phyloP scores from a whole-genome alignment of 1,140 invertebrate genomes.

The Galleria mellonella region DNA sequence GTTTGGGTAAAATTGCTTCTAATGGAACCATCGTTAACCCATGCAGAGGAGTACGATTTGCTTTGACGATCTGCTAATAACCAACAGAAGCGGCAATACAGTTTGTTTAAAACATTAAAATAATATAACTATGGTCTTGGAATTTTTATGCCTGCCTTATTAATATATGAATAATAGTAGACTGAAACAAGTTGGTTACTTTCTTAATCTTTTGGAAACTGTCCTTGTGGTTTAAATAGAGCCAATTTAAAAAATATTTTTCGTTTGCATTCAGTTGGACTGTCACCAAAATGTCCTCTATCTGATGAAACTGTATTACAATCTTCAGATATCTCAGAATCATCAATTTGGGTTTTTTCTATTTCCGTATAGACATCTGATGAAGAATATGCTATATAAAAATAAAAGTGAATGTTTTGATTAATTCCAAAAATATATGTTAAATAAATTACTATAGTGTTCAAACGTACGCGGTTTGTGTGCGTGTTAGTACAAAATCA shows the following conservation, averaged over 20 bases:
- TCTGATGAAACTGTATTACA: constrained; percentile 23
- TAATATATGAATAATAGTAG: constrained; percentile 31
- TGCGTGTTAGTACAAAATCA: constrained; percentile 19
- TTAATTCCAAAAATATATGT: constrained; percentile 15
- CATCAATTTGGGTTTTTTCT: constrained; percentile 17
- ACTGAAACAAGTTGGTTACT: constrained; percentile 24
- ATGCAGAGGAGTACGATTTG: constrained; percentile 34
- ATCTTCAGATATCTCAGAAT: constrained; percentile 20
- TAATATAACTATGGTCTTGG: constrained; percentile 27
- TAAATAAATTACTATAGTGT: constrained; percentile 17
- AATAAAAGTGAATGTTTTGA: constrained; percentile 19
- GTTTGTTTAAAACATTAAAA: constrained; percentile 34
- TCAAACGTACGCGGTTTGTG: constrained; percentile 15
- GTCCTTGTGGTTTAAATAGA: constrained; percentile 27
- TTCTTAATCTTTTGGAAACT: constrained; percentile 26
- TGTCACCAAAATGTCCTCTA: constrained; percentile 28
- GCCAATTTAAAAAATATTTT: constrained; percentile 35
- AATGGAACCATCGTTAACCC: constrained; percentile 37
- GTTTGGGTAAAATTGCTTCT: constrained; percentile 33
- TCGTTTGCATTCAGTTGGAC: constrained; percentile 25
- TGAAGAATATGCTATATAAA: constrained; percentile 18
- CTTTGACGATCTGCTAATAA: constrained; percentile 38
- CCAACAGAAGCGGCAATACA: constrained; percentile 37
- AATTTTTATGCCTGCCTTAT: constrained; percentile 32
- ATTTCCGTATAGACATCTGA: constrained; percentile 21